Conservation (phyloP, 2,113 vertebrate genomes). For the Bubo bubo region DNA sequence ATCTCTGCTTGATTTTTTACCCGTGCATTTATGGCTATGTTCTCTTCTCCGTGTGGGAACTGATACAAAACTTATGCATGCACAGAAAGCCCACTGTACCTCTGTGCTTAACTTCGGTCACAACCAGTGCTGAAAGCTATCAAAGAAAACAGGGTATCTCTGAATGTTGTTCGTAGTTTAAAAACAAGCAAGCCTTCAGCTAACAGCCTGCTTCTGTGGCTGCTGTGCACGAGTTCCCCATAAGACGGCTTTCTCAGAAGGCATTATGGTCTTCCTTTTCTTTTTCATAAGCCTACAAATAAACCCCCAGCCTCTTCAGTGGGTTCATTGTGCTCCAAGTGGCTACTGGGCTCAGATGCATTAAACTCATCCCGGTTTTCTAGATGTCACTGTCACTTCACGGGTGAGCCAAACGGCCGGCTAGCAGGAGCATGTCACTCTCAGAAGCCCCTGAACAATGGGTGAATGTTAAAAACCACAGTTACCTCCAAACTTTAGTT, state of each 20-base stretch:
- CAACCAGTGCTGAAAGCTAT: background rate
- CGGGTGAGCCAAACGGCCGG: background rate
- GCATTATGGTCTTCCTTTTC: background rate
- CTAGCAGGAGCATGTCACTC: background rate
- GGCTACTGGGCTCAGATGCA: background rate
- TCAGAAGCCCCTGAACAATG: background rate
- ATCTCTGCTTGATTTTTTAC: constrained; percentile 23
- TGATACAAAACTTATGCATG: background rate
- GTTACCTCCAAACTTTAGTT: background rate
- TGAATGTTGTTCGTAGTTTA: background rate
- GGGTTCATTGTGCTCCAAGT: background rate
- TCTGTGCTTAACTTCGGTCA: background rate
- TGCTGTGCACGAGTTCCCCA: background rate
- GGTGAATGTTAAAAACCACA: background rate
- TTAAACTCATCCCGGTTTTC: background rate
- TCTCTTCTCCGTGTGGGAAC: background rate
- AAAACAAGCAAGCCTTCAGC: background rate
- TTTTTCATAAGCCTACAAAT: background rate
- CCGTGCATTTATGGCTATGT: background rate
- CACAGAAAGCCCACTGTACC: background rate
- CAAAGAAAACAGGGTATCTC: background rate
- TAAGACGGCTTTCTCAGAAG: background rate
- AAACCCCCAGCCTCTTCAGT: background rate
- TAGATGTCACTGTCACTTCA: background rate
- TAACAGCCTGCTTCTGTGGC: background rate